A percentile compares a stretch with the other conserved stretches of the same genome.
Evolutionary conservation across 1,140 invertebrate genomes (phyloP).

Genomic region (Eriosoma lanigerum): DNA sequence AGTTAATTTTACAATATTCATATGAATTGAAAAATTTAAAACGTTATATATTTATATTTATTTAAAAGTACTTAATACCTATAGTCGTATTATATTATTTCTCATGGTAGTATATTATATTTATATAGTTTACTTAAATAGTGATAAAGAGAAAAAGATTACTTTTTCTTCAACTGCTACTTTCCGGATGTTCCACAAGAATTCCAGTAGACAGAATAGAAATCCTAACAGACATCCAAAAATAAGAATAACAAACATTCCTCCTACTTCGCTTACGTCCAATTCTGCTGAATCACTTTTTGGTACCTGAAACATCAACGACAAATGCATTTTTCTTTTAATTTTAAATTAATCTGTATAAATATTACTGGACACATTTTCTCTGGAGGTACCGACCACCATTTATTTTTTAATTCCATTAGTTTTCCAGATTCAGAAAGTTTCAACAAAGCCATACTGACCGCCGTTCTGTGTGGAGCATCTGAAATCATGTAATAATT

Average conservation of each 20-base stretch:
- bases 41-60: too few species aligned
- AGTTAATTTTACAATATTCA: too few species aligned
- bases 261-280: conserved; percentile 80
- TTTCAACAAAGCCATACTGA: conserved; percentile 85
- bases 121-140: too few species aligned
- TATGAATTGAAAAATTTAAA: too few species aligned
- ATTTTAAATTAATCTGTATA: neutral
- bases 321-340: neutral
- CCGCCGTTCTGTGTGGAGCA: conserved; percentile 81
- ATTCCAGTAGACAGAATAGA: conserved; percentile 73
- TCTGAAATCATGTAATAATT: conserved; percentile 62
- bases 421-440: conserved; percentile 91
- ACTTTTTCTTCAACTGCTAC: conserved; percentile 76
- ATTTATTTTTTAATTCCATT: conserved; percentile 90
- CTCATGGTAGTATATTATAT: too few species aligned
- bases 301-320: neutral
- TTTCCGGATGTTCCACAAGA: conserved; percentile 78
- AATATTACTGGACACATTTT: conserved; percentile 68
- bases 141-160: conserved; percentile 52
- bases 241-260: conserved; percentile 84
- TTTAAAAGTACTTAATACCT: too few species aligned
- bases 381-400: conserved; percentile 84
- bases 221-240: conserved; percentile 68
- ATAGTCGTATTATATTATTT: neutral
- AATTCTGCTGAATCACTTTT: conserved; percentile 60